Evolutionary conservation across 2,113 vertebrate genomes (phyloP), one percentile per base, ranked within the genome.

Genomic region (Amblyornis subalaris): DNA sequence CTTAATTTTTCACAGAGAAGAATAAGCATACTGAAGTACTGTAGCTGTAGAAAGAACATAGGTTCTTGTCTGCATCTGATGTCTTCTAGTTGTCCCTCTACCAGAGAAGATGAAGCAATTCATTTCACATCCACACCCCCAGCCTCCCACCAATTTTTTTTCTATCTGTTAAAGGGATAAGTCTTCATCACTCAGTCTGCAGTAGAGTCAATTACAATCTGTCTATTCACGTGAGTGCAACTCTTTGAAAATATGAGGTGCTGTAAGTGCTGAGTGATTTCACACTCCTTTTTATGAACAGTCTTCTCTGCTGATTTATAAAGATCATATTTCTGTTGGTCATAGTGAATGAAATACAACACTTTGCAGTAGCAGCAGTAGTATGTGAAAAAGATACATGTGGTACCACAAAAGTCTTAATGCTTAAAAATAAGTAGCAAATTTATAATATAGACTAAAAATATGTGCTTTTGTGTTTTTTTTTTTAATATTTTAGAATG

Each of bases 211-310:
- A 25, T 89, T 92, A 73, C 84, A 73, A 82, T 82, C 77, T 91
- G 14, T 51, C 58, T 79, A 79, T 82, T 95, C 61, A 66, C 73
- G 54, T 4, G 9, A 87, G 25, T 82, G 24, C 53, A 87, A 38
- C 19, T 45, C 77, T 94, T 91, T 89, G 87, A 82, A 94, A 92
- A 85, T 72, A 75, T 16, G 38, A 89, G 91, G 65, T 75, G 86
- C 38, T 69, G 28, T 74, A 71, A 62, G 73, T 67, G 55, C 45
- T 38, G 61, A 87, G 57, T 87, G 91, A 87, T 94, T 85, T 94
- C 77, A 78, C 23, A 57, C 53, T 67, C 16, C 12, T 77, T 94
- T 95, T 83, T 42, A 85, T 83, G 72, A 92, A 53, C 38, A 38
- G 12, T 42, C 47, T 74, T 91, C 89, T 85, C 65, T 90, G 50